Conservation (phyloP, 2,113 vertebrate genomes). For the Grallaria varia region DNA sequence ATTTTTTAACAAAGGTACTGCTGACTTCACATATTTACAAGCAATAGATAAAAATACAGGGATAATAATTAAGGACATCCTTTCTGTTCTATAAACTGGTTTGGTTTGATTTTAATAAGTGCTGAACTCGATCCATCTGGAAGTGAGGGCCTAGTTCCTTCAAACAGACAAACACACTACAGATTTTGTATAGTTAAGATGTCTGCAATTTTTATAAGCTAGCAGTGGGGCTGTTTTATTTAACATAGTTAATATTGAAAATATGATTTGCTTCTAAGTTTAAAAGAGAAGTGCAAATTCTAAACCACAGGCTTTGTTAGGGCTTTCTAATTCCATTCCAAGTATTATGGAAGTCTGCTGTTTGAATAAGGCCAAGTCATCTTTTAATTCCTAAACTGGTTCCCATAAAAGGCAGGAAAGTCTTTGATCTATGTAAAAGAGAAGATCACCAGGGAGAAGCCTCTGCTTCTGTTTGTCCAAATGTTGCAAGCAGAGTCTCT, state of each 20-base stretch:
- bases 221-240: background rate
- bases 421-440: slow-evolving; percentile 56
- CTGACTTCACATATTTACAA: background rate
- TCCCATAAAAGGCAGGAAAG: slow-evolving; percentile 39
- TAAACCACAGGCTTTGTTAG: slow-evolving; percentile 20
- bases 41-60: background rate
- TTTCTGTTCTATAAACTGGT: background rate
- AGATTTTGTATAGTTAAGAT: background rate
- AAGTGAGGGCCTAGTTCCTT: background rate
- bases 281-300: slow-evolving; percentile 41
- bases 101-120: slow-evolving; percentile 1
- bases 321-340: slow-evolving; percentile 47
- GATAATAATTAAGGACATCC: background rate
- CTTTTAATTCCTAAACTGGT: slow-evolving; percentile 53
- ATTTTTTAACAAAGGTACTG: background rate
- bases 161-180: background rate
- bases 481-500: slow-evolving; percentile 37
- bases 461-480: slow-evolving; percentile 57
- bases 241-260: background rate
- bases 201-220: background rate
- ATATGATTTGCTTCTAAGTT: slow-evolving; percentile 15
- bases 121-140: background rate
- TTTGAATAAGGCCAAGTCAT: slow-evolving; percentile 40
- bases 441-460: slow-evolving; percentile 46
- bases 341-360: slow-evolving; percentile 42